Base-by-base conservation (phyloP, 2,113 vertebrate genomes). In the Odocoileus virginianus region DNA sequence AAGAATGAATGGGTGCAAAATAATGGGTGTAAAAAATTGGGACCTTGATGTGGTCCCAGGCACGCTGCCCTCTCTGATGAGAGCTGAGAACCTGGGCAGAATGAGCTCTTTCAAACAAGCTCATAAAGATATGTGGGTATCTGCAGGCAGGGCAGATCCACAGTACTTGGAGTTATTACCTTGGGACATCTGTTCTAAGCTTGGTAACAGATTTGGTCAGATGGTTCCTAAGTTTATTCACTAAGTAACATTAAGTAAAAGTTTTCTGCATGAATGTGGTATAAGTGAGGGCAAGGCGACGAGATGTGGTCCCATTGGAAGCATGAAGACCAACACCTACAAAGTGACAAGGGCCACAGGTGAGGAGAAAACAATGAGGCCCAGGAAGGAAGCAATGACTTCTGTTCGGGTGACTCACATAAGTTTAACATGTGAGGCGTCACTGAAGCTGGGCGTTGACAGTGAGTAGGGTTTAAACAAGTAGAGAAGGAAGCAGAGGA, bases 201-300 rank as follows among this genome's bases (percentile, higher is more conserved):
- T 25, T 78, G 47, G 28, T 83, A 23, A 93, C n/a, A 82, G 83
- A 67, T 27, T 79, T 57, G 25, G 54, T 78, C 33, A 64, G 57
- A 40, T 89, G 21, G 13, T 92, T 87, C 94, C 93, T 61, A 92
- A 91, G 89, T 83, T 95, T 94, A 74, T 13, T 87, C 45, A 89
- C 60, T 95, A 87, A 92, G 36, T 9, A 96, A 74, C 27, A 96
- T 54, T 60, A 79, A 96, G 23, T 61, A 83, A 54, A 95, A 30
- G 16, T 94, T 95, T 94, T 40, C 54, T 60, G 17, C 7, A 50
- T 52, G 54, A 5, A 19, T 88, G 74, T 78, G 88, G 27, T 90
- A 50, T 27, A 57, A 93, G 88, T 87, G 47, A 84, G 84, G 64
- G 76, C 17, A 64, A 86, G 91, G 28, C n/a, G 28, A 76, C 5